phyloP scores from a whole-genome alignment of 1,140 invertebrate species.

The Neodiprion lecontei region DNA sequence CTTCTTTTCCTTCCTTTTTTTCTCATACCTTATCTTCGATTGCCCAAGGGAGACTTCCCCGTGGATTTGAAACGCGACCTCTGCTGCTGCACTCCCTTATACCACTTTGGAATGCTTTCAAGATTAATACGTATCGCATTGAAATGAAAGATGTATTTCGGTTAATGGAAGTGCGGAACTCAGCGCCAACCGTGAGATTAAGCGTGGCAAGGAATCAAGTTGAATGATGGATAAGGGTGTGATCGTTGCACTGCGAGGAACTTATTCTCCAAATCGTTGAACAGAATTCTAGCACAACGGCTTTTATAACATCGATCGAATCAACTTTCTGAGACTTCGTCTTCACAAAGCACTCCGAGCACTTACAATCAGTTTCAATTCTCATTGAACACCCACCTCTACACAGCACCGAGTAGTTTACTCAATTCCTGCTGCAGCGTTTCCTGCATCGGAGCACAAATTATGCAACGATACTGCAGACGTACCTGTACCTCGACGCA shows the following conservation, averaged over 20 bases:
- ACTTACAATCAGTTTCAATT: neutral
- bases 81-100: neutral
- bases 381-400: neutral
- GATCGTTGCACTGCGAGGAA: neutral
- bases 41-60: neutral
- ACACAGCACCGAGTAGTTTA: neutral
- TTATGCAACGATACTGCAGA: slow-evolving; percentile 5
- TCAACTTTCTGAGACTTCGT: neutral
- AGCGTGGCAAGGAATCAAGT: neutral
- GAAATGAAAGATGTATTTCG: neutral
- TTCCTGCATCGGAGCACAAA: neutral
- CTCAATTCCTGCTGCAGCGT: neutral
- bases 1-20: neutral
- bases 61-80: neutral
- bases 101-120: neutral
- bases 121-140: neutral
- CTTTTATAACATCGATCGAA: neutral
- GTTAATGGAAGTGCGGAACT: neutral
- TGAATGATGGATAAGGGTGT: neutral
- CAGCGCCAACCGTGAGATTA: neutral
- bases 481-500: neutral
- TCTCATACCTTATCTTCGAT: neutral
- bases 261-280: neutral
- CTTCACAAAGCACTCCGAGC: neutral
- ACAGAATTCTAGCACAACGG: neutral